Conservation (phyloP, 2,113 vertebrate species). For the Oreochromis tanganicae region DNA sequence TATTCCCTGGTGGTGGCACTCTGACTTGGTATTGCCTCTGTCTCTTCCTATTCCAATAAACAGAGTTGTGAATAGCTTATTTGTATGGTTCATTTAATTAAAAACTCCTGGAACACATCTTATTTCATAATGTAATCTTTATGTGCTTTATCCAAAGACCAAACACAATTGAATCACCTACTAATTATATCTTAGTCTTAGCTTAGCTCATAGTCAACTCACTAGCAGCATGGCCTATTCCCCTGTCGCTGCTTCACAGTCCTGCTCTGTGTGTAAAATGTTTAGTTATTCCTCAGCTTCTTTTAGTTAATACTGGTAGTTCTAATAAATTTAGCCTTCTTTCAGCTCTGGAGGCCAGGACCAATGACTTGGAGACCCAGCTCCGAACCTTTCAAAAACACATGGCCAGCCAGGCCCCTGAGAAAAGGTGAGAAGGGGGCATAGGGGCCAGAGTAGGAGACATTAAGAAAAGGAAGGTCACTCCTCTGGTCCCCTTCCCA, state of each 20-base stretch:
- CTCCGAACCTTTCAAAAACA: background rate
- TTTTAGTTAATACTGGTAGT: background rate
- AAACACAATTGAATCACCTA: accelerated
- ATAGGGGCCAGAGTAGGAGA: background rate
- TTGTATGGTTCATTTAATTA: background rate
- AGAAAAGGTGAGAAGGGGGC: background rate
- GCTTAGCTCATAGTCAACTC: background rate
- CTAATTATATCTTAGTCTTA: background rate
- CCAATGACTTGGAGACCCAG: background rate
- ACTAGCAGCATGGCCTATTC: background rate
- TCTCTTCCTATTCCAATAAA: accelerated
- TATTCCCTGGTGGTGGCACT: background rate
- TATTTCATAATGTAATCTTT: accelerated
- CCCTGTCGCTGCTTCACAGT: background rate
- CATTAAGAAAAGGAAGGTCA: background rate
- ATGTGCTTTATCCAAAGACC: background rate
- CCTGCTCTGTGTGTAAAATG: background rate
- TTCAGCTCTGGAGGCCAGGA: background rate
- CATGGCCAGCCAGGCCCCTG: background rate
- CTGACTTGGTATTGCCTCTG: background rate
- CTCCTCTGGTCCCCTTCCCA: background rate
- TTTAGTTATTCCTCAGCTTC: background rate
- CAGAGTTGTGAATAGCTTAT: background rate
- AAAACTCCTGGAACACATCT: background rate
- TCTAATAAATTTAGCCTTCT: background rate